Evolutionary conservation across 2,888 invertebrate species (phyloP).

Genomic region (Dolomedes plantarius): DNA sequence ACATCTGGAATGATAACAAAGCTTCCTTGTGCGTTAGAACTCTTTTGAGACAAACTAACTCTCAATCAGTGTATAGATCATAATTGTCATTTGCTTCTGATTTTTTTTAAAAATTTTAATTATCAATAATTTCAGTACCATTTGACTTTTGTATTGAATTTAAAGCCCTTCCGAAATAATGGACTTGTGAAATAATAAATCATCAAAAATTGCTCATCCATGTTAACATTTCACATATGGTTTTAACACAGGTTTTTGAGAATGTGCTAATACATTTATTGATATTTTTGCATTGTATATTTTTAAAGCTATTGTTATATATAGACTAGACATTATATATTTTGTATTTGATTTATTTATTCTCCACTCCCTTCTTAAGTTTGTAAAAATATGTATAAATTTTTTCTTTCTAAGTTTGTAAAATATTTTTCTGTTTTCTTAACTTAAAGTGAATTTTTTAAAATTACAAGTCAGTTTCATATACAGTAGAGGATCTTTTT

Average conservation of each 20-base stretch:
- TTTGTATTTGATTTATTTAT: constrained; percentile 49
- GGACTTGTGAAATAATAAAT: not conserved
- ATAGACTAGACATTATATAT: constrained; percentile 7
- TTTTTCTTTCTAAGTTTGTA: constrained; percentile 13
- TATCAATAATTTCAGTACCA: too few relatives aligned
- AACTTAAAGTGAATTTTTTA: too few relatives aligned
- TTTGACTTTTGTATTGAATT: constrained; percentile 42
- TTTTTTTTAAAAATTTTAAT: too few relatives aligned
- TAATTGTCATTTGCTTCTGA: not conserved
- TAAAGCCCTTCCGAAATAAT: too few relatives aligned
- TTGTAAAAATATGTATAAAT: constrained; percentile 55
- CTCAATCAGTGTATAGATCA: constrained; percentile 39
- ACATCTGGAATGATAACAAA: constrained; percentile 13
- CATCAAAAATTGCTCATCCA: constrained; percentile 27
- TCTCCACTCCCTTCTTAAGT: constrained; percentile 24
- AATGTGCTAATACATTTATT: not conserved
- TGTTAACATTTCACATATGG: not conserved
- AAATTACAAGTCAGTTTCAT: too few relatives aligned
- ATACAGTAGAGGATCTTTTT: too few relatives aligned
- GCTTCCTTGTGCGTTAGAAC: constrained; percentile 47
- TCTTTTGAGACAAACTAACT: too few relatives aligned
- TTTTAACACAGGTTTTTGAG: constrained; percentile 2
- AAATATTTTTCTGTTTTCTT: not conserved
- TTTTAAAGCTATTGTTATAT: constrained; percentile 13
- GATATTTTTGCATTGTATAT: not conserved